Evolutionary conservation across 2,888 invertebrate genomes (phyloP).

Genomic region (Trachelus iudaicus): DNA sequence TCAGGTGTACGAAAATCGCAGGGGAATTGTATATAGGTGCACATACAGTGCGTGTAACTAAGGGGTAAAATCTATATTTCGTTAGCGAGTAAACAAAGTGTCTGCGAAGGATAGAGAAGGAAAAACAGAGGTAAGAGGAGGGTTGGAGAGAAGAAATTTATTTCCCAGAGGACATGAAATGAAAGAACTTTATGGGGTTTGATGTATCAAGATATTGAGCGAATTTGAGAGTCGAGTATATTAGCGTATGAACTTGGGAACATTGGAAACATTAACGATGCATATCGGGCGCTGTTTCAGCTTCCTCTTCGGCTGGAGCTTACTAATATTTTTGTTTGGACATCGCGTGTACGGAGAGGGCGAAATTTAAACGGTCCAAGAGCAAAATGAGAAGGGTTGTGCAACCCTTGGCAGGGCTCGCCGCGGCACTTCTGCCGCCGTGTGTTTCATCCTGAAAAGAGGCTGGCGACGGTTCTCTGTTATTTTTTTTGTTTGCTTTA

Average conservation of each 20-base stretch:
- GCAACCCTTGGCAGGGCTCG: not conserved
- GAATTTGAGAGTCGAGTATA: no score
- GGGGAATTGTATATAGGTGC: not conserved
- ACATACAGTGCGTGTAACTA: not conserved
- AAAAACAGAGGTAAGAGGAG: constrained; percentile 4
- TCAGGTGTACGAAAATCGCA: not conserved
- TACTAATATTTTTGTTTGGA: not conserved
- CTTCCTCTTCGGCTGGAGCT: not conserved
- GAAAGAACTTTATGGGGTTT: no score
- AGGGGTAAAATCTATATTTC: not conserved
- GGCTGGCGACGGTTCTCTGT: not conserved
- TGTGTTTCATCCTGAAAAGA: not conserved
- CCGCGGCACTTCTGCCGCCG: not conserved
- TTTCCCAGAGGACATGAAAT: not conserved
- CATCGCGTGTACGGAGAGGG: not conserved
- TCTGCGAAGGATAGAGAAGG: constrained; percentile 8
- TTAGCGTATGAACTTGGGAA: not conserved
- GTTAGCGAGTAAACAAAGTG: not conserved
- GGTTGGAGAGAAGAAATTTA: constrained; percentile 4
- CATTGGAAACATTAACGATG: not conserved
- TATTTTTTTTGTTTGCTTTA: not conserved
- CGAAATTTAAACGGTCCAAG: not conserved
- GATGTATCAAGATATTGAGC: no score
- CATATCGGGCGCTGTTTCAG: not conserved
- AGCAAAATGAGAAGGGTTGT: constrained; percentile 2